Conservation (phyloP, 2,888 invertebrate genomes). For the Heteromurus nitidus region DNA sequence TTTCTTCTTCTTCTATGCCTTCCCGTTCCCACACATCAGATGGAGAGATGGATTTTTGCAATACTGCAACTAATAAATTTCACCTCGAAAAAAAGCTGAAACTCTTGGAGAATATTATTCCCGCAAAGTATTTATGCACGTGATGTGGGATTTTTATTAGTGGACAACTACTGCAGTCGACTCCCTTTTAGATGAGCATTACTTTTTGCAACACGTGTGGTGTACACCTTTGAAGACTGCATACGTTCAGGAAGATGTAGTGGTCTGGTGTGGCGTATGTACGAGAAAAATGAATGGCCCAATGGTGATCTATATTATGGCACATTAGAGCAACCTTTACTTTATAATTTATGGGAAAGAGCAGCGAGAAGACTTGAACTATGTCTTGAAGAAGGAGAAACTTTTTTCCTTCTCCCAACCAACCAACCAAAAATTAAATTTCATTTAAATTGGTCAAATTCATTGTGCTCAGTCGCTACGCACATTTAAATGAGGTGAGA, state of each 20-base stretch:
- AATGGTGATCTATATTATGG: too few species aligned
- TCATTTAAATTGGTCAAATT: slow-evolving; percentile 25
- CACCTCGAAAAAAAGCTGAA: not conserved
- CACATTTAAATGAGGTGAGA: not conserved
- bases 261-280: too few species aligned
- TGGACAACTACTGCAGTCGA: not conserved
- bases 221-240: too few species aligned
- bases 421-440: slow-evolving; percentile 31
- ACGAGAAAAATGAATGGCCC: too few species aligned
- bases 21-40: not conserved
- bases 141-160: not conserved
- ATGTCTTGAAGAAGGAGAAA: too few species aligned
- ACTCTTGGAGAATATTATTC: slow-evolving; percentile 1
- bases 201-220: too few species aligned
- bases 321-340: not conserved
- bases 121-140: slow-evolving; percentile 34
- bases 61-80: slow-evolving; percentile 29
- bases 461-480: not conserved
- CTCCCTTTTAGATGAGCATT: too few species aligned
- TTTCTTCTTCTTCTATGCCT: not conserved
- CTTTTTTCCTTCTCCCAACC: too few species aligned
- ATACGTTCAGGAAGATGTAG: too few species aligned
- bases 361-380: slow-evolving; percentile 3
- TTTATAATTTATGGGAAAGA: slow-evolving; percentile 18
- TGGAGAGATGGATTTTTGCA: not conserved